Evolutionary conservation across 2,797 vertebrate species (phyloP).

Genomic region (Malacoctenus gilli): DNA sequence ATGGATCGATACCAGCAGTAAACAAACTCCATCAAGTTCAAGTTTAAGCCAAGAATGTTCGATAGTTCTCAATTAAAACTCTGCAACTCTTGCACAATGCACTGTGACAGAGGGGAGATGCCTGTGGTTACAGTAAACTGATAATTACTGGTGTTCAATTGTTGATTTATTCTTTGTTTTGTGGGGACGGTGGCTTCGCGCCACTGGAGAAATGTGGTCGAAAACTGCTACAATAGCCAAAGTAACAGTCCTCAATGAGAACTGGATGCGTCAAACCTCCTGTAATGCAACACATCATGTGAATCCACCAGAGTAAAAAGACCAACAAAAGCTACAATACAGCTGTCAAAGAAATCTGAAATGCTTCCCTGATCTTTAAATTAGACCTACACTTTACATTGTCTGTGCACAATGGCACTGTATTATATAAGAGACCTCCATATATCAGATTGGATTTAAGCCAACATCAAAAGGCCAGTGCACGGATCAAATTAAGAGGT

Average conservation of each 20-base stretch:
- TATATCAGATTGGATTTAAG: constrained; percentile 16
- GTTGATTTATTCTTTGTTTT: background rate
- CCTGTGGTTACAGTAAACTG: background rate
- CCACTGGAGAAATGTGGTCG: background rate
- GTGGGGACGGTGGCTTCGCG: background rate
- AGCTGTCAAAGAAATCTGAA: constrained; percentile 8
- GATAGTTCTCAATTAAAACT: constrained; percentile 24
- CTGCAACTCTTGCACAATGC: constrained; percentile 3
- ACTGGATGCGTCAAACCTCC: background rate
- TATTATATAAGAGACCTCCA: background rate
- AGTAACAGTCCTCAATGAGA: background rate
- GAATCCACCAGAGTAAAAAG: constrained; percentile 7
- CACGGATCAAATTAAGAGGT: constrained; percentile 12
- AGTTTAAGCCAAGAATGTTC: constrained; percentile 4
- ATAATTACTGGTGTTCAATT: constrained; percentile 13
- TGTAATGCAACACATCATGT: background rate
- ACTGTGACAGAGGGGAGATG: constrained; percentile 8
- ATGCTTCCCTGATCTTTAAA: constrained; percentile 5
- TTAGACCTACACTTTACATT: constrained; percentile 9
- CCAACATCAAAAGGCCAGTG: constrained; percentile 12
- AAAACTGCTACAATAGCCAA: background rate
- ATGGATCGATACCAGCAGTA: constrained; percentile 10
- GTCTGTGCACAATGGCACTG: background rate
- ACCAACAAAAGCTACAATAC: background rate
- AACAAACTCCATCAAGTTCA: constrained; percentile 16